Base-by-base conservation (phyloP, 1,140 invertebrate species). In the Anagrus nilaparvatae region DNA sequence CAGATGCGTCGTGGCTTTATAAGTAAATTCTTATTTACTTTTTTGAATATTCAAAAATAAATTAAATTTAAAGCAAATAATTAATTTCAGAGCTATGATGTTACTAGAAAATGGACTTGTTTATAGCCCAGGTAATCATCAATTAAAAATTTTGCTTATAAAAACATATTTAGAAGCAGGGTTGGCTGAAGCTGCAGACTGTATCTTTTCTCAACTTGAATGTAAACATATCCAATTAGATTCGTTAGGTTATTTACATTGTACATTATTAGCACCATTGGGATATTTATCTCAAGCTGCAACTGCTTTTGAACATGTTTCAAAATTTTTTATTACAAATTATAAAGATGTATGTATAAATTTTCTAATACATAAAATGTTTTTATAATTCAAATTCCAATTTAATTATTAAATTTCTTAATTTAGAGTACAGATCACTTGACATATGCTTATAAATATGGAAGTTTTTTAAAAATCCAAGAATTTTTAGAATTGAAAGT, bases 201-300 rank as follows among this genome's bases (percentile, higher is more conserved):
- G 58, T 47, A 50, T 51, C 3, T 63, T 61, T 27, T 44, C 55
- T 20, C 52, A 64, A 34, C 66, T 97, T 58, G 92, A 97, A 55
- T 76, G 92, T 35, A 97, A 97, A 70, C 89, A 96, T 65, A 81
- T 97, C 46, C 93, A 97, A 60, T 71, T 94, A 58, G 90, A 96
- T 68, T 90, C 91, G 1, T 67, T 97, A 53, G 84, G 90, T 35
- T 84, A 90, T 68, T 67, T 90, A 38, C 80, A 90, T 60, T 78
- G 77, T 39, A 79, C 81, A 48, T 73, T 85, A 44, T 69, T 91
- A 41, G 69, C 76, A 4, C 67, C 81, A 32, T 71, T 77, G 16
- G 86, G 81, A 5, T 74, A 83, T 32, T 79, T 81, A 53, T 65
- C 73, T 1, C 65, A 78, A 20, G 80, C 80, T 18, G 65, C 71